These are phyloP conservation scores for Bilobella aurantiaca DNA, from an alignment of 1,140 invertebrate species.

Conservation along the genomic window DNA sequence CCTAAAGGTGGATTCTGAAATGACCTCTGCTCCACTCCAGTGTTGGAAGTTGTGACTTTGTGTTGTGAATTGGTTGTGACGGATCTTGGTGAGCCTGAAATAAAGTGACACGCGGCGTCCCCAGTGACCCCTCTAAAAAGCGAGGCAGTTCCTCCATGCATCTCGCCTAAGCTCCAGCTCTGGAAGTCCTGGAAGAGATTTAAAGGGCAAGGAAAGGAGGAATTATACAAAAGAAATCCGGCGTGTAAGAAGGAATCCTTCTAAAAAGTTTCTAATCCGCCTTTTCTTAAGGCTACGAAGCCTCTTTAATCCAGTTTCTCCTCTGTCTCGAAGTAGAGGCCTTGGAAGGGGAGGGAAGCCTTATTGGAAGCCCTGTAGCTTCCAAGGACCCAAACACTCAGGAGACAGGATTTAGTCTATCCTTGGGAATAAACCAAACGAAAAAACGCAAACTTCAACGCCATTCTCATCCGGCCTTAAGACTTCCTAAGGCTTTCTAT, in stretches of 20 bases:
- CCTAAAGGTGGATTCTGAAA: not conserved
- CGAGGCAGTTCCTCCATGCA: no score
- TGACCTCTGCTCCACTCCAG: not conserved
- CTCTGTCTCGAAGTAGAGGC: not conserved
- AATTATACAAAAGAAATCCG: slow-evolving; percentile 2
- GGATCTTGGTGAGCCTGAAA: not conserved
- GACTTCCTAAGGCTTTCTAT: not conserved
- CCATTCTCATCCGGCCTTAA: no score
- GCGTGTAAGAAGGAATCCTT: slow-evolving; percentile 4
- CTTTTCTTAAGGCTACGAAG: not conserved
- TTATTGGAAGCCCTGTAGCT: not conserved
- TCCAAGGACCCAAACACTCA: not conserved
- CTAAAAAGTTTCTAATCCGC: slow-evolving; percentile 7
- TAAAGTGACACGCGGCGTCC: not conserved
- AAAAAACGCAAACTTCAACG: no score
- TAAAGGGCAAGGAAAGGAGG: not conserved
- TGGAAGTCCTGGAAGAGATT: not conserved
- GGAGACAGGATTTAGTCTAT: not conserved
- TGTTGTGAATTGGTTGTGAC: not conserved
- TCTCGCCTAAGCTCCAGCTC: not conserved
- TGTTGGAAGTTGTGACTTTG: no score
- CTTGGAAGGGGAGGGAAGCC: not conserved
- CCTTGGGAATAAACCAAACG: not conserved
- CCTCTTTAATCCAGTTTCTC: not conserved
- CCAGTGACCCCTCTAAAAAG: not conserved